Percentiles rank a stretch among this genome's conserved stretches.
phyloP scores from a whole-genome alignment of 2,888 invertebrate species.

The Bedellia somnulentella region DNA sequence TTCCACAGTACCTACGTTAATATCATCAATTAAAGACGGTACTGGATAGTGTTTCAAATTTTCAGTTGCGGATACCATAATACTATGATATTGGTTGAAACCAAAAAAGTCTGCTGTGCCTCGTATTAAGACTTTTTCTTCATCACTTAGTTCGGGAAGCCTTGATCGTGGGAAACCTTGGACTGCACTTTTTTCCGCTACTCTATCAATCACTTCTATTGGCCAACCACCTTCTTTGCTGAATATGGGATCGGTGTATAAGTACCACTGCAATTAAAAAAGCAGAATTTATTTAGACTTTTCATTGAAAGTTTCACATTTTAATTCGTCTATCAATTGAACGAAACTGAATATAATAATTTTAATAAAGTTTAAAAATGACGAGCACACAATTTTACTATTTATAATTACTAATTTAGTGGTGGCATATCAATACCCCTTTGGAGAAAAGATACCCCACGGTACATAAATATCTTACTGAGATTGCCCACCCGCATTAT shows the following conservation, averaged over 20 bases:
- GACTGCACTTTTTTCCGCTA: constrained; percentile 10
- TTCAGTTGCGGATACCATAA: background rate
- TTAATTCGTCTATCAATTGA: too few relatives aligned
- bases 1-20: constrained; percentile 17
- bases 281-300: too few relatives aligned
- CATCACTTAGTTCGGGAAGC: constrained; percentile 10
- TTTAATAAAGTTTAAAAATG: too few relatives aligned
- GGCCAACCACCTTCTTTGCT: constrained; percentile 13
- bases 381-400: too few relatives aligned
- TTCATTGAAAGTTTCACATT: too few relatives aligned
- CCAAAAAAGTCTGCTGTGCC: constrained; percentile 11
- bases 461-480: too few relatives aligned
- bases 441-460: too few relatives aligned
- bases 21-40: constrained; percentile 22
- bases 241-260: constrained; percentile 6
- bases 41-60: constrained; percentile 9
- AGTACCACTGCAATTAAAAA: background rate
- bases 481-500: too few relatives aligned
- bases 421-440: too few relatives aligned
- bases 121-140: constrained; percentile 13
- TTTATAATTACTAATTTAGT: background rate
- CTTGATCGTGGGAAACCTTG: constrained; percentile 12
- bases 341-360: too few relatives aligned
- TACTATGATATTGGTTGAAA: constrained; percentile 6
- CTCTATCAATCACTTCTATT: constrained; percentile 9